A percentile compares a stretch with the other conserved stretches of the same genome.
Evolutionary conservation across 2,797 vertebrate genomes (phyloP).

Genomic region (Myotis myotis): DNA sequence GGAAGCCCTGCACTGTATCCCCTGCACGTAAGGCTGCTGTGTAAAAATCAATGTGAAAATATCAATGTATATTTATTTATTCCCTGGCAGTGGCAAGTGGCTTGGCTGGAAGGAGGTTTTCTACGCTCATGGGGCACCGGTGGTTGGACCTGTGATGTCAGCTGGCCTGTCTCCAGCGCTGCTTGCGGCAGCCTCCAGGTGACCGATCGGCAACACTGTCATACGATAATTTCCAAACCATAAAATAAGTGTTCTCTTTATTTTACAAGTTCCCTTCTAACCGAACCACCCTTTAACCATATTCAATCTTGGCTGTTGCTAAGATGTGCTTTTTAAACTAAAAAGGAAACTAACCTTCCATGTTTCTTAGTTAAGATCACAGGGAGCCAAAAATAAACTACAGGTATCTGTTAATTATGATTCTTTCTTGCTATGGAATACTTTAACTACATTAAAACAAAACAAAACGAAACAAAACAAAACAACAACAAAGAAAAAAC

Average conservation of each 20-base stretch:
- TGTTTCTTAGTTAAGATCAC: neutral
- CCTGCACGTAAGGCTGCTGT: neutral
- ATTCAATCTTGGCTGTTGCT: neutral
- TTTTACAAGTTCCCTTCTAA: neutral
- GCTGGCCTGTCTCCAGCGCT: neutral
- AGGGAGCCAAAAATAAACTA: neutral
- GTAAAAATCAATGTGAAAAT: neutral
- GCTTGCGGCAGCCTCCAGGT: neutral
- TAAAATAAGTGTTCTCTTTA: neutral
- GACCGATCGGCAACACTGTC: too few species aligned
- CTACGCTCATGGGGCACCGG: rapidly evolving
- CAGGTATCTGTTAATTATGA: neutral
- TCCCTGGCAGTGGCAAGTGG: neutral
- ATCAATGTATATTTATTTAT: neutral
- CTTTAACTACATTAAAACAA: neutral
- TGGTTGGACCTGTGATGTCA: neutral
- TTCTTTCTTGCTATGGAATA: neutral
- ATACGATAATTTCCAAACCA: neutral
- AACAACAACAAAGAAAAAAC: neutral
- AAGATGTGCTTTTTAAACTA: neutral
- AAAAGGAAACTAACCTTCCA: neutral
- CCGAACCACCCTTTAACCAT: neutral
- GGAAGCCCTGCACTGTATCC: neutral
- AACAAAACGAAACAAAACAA: too few species aligned
- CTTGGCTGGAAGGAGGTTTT: neutral